These are phyloP conservation scores for Fistularia commersonii DNA, from an alignment of 2,797 vertebrate genomes.

Conservation along the genomic window DNA sequence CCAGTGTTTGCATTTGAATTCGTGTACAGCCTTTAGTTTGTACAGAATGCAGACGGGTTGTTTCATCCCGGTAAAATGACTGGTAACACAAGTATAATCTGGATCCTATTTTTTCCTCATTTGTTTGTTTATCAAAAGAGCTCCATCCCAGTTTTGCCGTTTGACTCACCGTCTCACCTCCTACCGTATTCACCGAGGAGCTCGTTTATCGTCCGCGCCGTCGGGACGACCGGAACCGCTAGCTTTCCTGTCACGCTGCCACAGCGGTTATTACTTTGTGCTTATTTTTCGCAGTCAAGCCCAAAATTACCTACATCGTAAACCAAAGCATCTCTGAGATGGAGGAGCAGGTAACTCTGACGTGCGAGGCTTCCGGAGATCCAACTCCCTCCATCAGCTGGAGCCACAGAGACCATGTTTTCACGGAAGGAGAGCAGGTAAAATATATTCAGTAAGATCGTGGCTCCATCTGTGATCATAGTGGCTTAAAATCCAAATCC, in stretches of 20 bases:
- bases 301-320: conserved; percentile 93
- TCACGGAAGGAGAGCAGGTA: conserved; percentile 96
- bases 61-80: too few relatives aligned
- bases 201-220: conserved; percentile 17
- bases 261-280: conserved; percentile 17
- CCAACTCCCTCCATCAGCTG: conserved; percentile 95
- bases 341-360: conserved; percentile 92
- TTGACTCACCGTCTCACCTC: conserved; percentile 25
- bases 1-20: too few relatives aligned
- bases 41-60: too few relatives aligned
- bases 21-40: too few relatives aligned
- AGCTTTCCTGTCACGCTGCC: conserved; percentile 6
- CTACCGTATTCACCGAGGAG: conserved; percentile 22
- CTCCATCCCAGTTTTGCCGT: conserved; percentile 28
- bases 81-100: too few relatives aligned
- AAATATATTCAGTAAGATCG: background rate
- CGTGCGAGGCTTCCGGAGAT: conserved; percentile 94
- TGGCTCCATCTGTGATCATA: too few relatives aligned
- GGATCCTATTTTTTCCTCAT: too few relatives aligned
- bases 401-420: conserved; percentile 84
- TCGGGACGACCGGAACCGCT: conserved; percentile 20
- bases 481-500: too few relatives aligned
- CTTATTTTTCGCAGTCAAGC: conserved; percentile 81
- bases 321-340: conserved; percentile 91
- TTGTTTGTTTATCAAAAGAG: too few relatives aligned